Evolutionary conservation across 2,113 vertebrate genomes (phyloP).

Genomic region (Alosa alosa): DNA sequence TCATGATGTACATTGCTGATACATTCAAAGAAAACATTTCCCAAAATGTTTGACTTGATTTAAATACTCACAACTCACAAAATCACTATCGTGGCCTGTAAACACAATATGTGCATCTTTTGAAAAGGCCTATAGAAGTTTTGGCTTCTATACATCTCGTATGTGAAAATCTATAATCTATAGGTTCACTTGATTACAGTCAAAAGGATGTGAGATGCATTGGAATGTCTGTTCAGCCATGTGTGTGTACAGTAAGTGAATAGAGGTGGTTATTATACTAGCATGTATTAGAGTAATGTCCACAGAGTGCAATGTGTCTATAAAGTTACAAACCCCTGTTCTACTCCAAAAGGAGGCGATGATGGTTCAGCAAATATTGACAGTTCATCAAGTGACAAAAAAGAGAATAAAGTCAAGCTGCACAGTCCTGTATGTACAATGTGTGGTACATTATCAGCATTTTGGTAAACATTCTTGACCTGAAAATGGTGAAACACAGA

Average conservation of each 20-base stretch:
- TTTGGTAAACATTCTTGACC: not conserved
- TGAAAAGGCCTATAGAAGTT: not conserved
- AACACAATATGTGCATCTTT: not conserved
- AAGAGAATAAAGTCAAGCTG: not conserved
- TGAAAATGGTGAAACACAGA: not conserved
- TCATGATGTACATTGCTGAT: not conserved
- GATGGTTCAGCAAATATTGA: not conserved
- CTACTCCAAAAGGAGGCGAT: not conserved
- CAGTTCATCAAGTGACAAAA: not conserved
- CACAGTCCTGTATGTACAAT: not conserved
- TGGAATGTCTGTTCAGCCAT: not conserved
- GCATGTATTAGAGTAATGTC: not conserved
- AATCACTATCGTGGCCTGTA: not conserved
- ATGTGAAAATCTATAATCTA: not conserved
- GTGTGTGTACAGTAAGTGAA: not conserved
- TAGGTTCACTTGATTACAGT: constrained; percentile 7
- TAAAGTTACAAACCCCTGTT: not conserved
- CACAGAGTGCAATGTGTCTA: not conserved
- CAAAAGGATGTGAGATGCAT: not conserved
- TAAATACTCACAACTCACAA: not conserved
- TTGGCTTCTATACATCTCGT: not conserved
- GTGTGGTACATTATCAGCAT: not conserved
- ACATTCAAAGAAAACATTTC: not conserved
- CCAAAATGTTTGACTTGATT: not conserved
- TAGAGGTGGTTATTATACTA: not conserved